Conservation (phyloP, 2,888 invertebrate genomes). For the Cartodere bifasciata region DNA sequence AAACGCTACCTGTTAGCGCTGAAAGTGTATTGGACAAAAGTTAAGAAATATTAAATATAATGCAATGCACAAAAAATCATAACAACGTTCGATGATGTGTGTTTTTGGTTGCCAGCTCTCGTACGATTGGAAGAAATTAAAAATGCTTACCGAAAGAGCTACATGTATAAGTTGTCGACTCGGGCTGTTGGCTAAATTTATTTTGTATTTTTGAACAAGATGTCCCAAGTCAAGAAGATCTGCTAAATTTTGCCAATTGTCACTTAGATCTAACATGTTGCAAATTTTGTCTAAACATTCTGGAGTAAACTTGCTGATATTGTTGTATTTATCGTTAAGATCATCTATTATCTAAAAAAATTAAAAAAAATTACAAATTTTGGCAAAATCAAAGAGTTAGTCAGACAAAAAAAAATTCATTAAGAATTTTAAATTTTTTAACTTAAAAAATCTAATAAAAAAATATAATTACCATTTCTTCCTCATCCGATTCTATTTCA, state of each 20-base stretch:
- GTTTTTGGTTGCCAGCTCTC: no score
- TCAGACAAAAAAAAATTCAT: slow-evolving; percentile 2
- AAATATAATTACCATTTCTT: slow-evolving; percentile 20
- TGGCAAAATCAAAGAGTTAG: slow-evolving; percentile 3
- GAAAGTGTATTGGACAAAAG: no score
- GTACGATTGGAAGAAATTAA: no score
- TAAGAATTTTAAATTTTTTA: slow-evolving; percentile 3
- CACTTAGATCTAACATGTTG: slow-evolving; percentile 39
- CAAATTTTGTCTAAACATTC: slow-evolving; percentile 37
- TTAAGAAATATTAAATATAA: no score
- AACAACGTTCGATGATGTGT: no score
- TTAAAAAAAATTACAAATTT: slow-evolving; percentile 3
- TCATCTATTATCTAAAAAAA: slow-evolving; percentile 17
- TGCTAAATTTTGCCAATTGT: slow-evolving; percentile 48
- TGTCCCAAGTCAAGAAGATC: slow-evolving; percentile 38
- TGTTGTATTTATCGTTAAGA: slow-evolving; percentile 22
- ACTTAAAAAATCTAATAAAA: slow-evolving; percentile 2
- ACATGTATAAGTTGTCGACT: slow-evolving; percentile 44
- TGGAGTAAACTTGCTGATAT: slow-evolving; percentile 23
- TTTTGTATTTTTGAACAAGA: slow-evolving; percentile 36
- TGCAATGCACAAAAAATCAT: no score
- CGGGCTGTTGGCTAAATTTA: slow-evolving; percentile 38
- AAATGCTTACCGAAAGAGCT: slow-evolving; percentile 33
- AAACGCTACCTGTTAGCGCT: no score
- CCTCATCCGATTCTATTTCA: slow-evolving; percentile 33